Percentiles rank a stretch among this genome's conserved stretches.
These are phyloP conservation scores for Sitta carolinensis DNA, from an alignment of 2,797 vertebrate genomes.

Conservation along the genomic window DNA sequence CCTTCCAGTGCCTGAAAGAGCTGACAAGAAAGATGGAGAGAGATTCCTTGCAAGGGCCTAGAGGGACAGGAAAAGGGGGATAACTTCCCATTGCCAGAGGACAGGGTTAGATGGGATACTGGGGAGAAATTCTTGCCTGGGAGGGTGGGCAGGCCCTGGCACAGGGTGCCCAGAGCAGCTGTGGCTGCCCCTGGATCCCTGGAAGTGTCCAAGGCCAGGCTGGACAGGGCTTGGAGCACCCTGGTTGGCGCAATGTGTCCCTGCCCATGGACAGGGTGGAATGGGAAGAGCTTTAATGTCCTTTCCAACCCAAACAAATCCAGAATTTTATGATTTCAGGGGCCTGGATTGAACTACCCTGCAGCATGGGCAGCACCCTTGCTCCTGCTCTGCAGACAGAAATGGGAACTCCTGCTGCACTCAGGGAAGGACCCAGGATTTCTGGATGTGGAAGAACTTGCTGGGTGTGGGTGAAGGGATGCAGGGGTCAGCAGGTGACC, in stretches of 20 bases:
- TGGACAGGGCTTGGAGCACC: fast-evolving
- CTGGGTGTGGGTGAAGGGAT: background rate
- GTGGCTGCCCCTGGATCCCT: background rate
- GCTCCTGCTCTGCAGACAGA: background rate
- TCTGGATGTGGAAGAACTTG: no score
- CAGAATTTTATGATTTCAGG: background rate
- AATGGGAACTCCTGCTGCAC: background rate
- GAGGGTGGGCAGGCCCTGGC: background rate
- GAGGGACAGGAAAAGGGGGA: fast-evolving
- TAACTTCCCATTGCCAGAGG: background rate
- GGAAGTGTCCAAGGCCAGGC: fast-evolving
- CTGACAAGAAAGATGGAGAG: background rate
- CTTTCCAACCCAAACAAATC: background rate
- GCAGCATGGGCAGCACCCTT: background rate
- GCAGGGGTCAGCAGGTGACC: background rate
- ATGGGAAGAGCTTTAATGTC: background rate
- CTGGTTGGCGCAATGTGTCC: background rate
- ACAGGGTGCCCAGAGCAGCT: background rate
- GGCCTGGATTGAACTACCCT: fast-evolving
- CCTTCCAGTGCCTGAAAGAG: background rate
- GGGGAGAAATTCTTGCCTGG: fast-evolving
- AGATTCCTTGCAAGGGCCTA: background rate
- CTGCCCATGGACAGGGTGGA: background rate
- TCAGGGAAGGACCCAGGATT: background rate
- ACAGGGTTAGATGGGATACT: fast-evolving